These are phyloP conservation scores for Echinops telfairi DNA, from an alignment of 2,113 vertebrate genomes.

Conservation along the genomic window DNA sequence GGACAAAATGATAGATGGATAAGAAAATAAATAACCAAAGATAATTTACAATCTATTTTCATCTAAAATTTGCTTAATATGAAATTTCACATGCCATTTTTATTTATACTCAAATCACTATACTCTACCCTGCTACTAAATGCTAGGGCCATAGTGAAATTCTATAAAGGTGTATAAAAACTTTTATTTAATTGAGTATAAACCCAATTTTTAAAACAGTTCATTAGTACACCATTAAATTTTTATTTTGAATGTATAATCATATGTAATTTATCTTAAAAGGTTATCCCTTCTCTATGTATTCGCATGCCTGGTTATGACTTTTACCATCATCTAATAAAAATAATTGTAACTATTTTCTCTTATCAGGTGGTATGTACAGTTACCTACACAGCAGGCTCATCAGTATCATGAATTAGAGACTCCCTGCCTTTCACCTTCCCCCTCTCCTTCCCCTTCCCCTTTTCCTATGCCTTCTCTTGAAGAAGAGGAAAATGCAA, in stretches of 20 bases:
- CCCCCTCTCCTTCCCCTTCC: slow-evolving; percentile 86
- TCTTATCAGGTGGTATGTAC: slow-evolving; percentile 91
- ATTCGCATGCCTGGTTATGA: slow-evolving; percentile 25
- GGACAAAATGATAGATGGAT: slow-evolving; percentile 19
- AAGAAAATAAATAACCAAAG: slow-evolving; percentile 26
- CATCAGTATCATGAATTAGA: slow-evolving; percentile 92
- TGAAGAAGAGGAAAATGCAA: slow-evolving; percentile 86
- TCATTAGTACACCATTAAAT: slow-evolving; percentile 25
- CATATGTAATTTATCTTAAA: slow-evolving; percentile 47
- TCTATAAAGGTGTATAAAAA: slow-evolving; percentile 7
- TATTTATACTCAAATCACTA: not conserved
- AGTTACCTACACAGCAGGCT: slow-evolving; percentile 92
- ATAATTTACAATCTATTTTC: slow-evolving; percentile 45
- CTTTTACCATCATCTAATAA: slow-evolving; percentile 63
- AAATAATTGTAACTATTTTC: slow-evolving; percentile 67
- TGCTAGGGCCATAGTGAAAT: slow-evolving; percentile 13
- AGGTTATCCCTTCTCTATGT: slow-evolving; percentile 39
- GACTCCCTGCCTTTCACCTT: slow-evolving; percentile 84
- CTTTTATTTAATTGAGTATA: slow-evolving; percentile 52
- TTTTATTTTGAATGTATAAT: slow-evolving; percentile 43
- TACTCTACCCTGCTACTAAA: not conserved
- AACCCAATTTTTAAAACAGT: slow-evolving; percentile 29
- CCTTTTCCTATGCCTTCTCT: slow-evolving; percentile 84
- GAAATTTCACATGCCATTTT: slow-evolving; percentile 36
- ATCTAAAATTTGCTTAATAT: slow-evolving; percentile 54